Evolutionary conservation across 2,797 vertebrate species (phyloP).

Genomic region (Botia almorhae): DNA sequence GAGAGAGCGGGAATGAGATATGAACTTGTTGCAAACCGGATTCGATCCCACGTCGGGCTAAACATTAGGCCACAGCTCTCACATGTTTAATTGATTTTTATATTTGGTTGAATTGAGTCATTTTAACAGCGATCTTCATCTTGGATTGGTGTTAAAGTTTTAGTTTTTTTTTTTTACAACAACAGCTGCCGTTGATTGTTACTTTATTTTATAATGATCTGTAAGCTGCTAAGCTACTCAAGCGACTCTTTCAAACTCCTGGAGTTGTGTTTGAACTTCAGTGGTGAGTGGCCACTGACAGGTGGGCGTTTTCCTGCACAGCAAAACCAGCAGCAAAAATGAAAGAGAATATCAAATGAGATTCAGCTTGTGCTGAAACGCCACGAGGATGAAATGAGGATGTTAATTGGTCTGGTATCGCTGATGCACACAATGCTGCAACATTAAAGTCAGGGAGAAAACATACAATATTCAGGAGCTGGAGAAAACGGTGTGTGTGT

Average conservation of each 20-base stretch:
- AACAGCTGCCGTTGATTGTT: not conserved
- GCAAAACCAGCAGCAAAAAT: constrained; percentile 56
- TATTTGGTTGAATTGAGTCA: not conserved
- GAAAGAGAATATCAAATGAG: constrained; percentile 71
- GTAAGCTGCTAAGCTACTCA: too few species aligned
- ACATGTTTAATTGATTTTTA: not conserved
- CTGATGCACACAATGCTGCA: constrained; percentile 45
- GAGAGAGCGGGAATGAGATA: not conserved
- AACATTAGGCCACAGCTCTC: too few species aligned
- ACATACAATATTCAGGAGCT: constrained; percentile 44
- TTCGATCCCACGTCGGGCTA: not conserved
- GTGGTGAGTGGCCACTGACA: constrained; percentile 14
- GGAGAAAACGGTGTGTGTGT: too few species aligned
- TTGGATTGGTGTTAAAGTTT: not conserved
- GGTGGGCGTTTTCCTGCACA: constrained; percentile 21
- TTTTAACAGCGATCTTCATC: not conserved
- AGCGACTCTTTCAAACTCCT: too few species aligned
- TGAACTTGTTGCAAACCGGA: not conserved
- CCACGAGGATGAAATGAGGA: constrained; percentile 32
- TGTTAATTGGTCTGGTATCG: constrained; percentile 49
- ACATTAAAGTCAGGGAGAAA: constrained; percentile 40
- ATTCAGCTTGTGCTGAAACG: constrained; percentile 21
- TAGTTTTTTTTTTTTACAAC: not conserved
- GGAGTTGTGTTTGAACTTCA: constrained; percentile 13
- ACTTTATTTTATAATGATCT: not conserved